Evolutionary conservation across 2,888 invertebrate species (phyloP), one percentile per base, ranked within the genome.

Genomic region (Cheilosia vulpina): DNA sequence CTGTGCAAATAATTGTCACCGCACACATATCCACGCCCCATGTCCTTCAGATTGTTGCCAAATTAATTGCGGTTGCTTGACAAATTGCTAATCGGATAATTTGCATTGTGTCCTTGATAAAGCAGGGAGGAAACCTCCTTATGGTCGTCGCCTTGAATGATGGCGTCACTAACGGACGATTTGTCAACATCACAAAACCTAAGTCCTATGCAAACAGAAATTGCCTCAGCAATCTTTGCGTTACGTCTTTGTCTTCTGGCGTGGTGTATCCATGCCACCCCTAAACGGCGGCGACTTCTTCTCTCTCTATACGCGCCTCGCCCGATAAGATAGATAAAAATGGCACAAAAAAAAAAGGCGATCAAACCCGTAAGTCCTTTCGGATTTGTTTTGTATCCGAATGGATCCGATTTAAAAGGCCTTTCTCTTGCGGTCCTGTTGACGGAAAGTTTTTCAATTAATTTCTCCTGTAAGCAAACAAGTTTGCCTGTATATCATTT

Each of bases 401-500:
- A 15, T 34, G 78, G 72, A 78, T 83, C 83, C 83, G 68, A 57
- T 83, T 81, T 65, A 38, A 58, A 66, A 68, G 68, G 62, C 55
- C 50, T 73, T 77, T 71, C 77, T 77, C 60, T 27, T 65, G 78
- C 69, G 69, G 69, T 21, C 11, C 66, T 75, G 78, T 77, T 77
- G 72, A 53, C 78, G 53, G 73, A 79, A 84, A 84, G 68, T 84
- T 84, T 84, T 84, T 84, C 84, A 84, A 84, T 84, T 84, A 84
- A 84, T 84, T 79, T 84, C 75, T 75, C 69, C 50, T 75, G 69
- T 75, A 75, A 69, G 75, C 84, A 84, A 79, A 84, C 79, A 84
- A 79, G 58, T 84, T 65, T 38, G 50, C 55, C 63, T 78, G 41
- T 81, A 55, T 82, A 62, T 21, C 53, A 24, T 31, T 17, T n/a